Evolutionary conservation across 2,113 vertebrate genomes (phyloP).

Genomic region (Proterorhinus semilunaris): DNA sequence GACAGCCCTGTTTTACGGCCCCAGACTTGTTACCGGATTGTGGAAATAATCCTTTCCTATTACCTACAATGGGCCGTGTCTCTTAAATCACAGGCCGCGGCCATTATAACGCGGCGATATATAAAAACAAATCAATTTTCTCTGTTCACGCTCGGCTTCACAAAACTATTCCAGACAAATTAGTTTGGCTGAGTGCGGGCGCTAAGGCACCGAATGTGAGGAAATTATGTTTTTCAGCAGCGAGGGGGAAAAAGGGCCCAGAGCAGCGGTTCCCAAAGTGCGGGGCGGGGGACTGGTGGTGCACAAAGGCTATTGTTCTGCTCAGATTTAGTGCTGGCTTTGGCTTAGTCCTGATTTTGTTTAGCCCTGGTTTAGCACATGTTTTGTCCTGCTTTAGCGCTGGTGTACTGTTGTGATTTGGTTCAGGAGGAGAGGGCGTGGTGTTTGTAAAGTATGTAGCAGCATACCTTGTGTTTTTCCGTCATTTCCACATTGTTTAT

Average conservation of each 20-base stretch:
- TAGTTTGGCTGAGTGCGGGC: conserved; percentile 34
- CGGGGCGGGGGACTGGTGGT: too few species aligned
- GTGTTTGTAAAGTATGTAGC: too few species aligned
- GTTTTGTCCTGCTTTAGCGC: too few species aligned
- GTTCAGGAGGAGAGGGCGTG: too few species aligned
- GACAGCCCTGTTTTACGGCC: conserved; percentile 51
- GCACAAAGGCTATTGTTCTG: too few species aligned
- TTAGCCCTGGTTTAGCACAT: too few species aligned
- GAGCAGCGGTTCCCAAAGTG: conserved; percentile 31
- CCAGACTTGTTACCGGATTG: conserved; percentile 52
- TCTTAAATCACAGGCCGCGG: conserved; percentile 41
- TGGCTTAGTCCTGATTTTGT: too few species aligned
- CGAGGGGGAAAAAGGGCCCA: conserved; percentile 10
- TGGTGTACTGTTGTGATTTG: too few species aligned
- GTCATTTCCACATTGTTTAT: too few species aligned
- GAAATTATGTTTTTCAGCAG: conserved; percentile 43
- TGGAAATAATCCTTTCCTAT: conserved; percentile 28
- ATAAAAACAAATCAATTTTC: conserved; percentile 68
- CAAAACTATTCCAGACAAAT: conserved; percentile 54
- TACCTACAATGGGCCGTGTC: conserved; percentile 44
- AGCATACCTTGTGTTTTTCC: too few species aligned
- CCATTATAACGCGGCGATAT: conserved; percentile 56
- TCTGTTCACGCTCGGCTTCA: conserved; percentile 59
- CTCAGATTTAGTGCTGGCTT: too few species aligned
- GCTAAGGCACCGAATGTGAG: conserved; percentile 25